These are phyloP conservation scores for Conopomorpha cramerella DNA, from an alignment of 1,140 invertebrate species.

Conservation along the genomic window DNA sequence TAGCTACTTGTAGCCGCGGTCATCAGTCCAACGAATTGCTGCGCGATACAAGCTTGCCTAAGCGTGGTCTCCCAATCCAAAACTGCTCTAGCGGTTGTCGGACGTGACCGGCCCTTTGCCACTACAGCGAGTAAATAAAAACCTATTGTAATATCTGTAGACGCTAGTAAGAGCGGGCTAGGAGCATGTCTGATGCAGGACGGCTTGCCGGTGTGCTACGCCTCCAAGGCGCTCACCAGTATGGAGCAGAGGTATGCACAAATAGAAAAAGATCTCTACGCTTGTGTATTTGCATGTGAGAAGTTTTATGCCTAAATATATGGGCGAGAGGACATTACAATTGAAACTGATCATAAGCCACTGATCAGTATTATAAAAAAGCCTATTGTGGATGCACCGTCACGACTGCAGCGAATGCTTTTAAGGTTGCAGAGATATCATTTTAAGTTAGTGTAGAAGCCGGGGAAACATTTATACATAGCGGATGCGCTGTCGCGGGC, in stretches of 20 bases:
- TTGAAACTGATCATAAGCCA: conserved; percentile 54
- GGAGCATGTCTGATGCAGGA: conserved; percentile 15
- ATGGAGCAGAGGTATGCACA: conserved; percentile 21
- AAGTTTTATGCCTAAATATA: conserved; percentile 39
- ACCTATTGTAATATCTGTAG: conserved; percentile 3
- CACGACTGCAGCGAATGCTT: conserved; percentile 40
- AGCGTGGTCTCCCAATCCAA: too few relatives aligned
- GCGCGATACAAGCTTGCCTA: too few relatives aligned
- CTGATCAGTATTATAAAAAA: conserved; percentile 39
- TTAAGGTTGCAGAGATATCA: conserved; percentile 24
- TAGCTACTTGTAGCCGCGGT: too few relatives aligned
- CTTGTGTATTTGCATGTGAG: conserved; percentile 38
- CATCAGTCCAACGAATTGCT: too few relatives aligned
- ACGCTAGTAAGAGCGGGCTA: conserved; percentile 8
- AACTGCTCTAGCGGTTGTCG: too few relatives aligned
- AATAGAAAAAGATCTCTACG: conserved; percentile 51
- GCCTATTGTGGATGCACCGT: conserved; percentile 25
- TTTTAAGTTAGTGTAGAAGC: conserved; percentile 15
- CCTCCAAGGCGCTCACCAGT: conserved; percentile 10
- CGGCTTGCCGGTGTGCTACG: conserved; percentile 27
- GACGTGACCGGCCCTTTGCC: too few relatives aligned
- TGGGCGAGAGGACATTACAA: conserved; percentile 27
- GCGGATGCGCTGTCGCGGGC: conserved; percentile 27
- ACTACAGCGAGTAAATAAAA: too few relatives aligned
- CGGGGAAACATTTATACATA: conserved; percentile 24